Percentiles rank a stretch among this genome's conserved stretches.
phyloP scores from a whole-genome alignment of 2,113 vertebrate species.

The Monarcha castaneiventris region DNA sequence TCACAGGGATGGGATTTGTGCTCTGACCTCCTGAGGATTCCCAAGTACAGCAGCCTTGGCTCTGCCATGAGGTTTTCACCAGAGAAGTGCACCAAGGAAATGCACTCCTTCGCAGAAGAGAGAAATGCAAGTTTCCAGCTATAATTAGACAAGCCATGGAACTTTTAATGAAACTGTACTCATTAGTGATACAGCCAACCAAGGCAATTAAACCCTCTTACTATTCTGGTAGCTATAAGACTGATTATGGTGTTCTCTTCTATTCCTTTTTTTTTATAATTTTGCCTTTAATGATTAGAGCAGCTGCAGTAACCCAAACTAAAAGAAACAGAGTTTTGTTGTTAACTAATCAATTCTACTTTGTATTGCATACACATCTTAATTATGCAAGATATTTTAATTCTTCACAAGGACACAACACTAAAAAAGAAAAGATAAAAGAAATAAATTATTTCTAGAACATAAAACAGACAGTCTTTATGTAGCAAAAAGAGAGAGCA shows the following conservation, averaged over 20 bases:
- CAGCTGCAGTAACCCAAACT: conserved; percentile 16
- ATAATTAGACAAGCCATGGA: not conserved
- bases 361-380: not conserved
- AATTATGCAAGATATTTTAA: conserved; percentile 20
- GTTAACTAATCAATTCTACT: conserved; percentile 4
- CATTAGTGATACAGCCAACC: not conserved
- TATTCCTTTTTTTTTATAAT: not conserved
- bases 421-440: not conserved
- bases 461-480: not conserved
- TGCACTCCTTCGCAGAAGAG: not conserved
- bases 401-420: conserved; percentile 11
- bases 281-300: conserved; percentile 23
- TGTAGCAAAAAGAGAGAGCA: not conserved
- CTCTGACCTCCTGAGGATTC: not conserved
- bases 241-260: not conserved
- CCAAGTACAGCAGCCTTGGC: not conserved
- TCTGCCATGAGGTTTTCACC: not conserved
- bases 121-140: not conserved
- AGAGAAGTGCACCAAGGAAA: not conserved
- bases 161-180: conserved; percentile 7
- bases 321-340: not conserved
- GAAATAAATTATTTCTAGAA: not conserved
- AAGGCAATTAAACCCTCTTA: not conserved
- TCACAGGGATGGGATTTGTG: not conserved
- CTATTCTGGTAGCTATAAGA: not conserved